Evolutionary conservation across 2,113 vertebrate species (phyloP).

Genomic region (Pseudolaguvia tuberculata): DNA sequence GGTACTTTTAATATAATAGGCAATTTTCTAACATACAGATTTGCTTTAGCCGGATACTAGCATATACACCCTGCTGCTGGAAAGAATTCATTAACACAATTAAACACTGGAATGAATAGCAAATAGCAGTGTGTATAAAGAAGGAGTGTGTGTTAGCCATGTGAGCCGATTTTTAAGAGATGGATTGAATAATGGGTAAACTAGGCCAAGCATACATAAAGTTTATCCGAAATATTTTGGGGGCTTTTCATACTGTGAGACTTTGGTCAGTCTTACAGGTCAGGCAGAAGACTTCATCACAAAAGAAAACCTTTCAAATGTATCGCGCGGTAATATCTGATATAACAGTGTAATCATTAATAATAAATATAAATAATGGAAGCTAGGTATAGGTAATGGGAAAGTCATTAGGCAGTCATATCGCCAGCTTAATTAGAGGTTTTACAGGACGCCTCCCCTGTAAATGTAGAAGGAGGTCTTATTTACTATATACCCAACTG

Average conservation of each 20-base stretch:
- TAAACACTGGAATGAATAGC: not conserved
- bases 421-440: slow-evolving; percentile 3
- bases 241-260: not conserved
- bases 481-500: too few relatives aligned
- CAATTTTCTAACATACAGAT: slow-evolving; percentile 18
- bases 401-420: not conserved
- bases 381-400: slow-evolving; percentile 3
- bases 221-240: not conserved
- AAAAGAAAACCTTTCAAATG: slow-evolving; percentile 2
- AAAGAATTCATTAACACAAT: not conserved
- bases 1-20: slow-evolving; percentile 4
- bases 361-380: slow-evolving; percentile 23
- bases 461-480: not conserved
- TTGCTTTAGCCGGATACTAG: slow-evolving; percentile 3
- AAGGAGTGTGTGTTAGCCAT: slow-evolving; percentile 13
- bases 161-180: not conserved
- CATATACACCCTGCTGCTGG: not conserved
- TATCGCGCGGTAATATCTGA: slow-evolving; percentile 6
- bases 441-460: slow-evolving; percentile 1
- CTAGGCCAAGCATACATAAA: not conserved
- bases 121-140: not conserved
- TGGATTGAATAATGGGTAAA: not conserved
- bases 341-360: slow-evolving; percentile 4
- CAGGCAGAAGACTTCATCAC: not conserved
- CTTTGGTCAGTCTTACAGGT: not conserved